Conservation (phyloP, 2,113 vertebrate genomes). For the Toxotes chatareus region DNA sequence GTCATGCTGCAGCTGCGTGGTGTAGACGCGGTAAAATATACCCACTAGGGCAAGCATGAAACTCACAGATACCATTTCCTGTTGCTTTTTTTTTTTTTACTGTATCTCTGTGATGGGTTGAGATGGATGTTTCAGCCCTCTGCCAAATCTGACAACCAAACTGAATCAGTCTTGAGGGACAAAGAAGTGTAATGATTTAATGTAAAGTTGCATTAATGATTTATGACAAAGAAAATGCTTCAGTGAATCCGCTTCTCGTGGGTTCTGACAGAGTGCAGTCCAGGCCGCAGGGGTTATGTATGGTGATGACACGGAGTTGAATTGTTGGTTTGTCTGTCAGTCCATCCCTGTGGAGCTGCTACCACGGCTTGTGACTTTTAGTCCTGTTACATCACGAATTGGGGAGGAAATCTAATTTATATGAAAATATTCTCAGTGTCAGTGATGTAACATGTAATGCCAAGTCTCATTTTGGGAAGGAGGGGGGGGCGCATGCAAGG, state of each 20-base stretch:
- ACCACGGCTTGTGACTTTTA: neutral
- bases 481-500: neutral
- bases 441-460: slow-evolving; percentile 17
- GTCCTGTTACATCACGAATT: slow-evolving; percentile 6
- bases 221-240: too few relatives aligned
- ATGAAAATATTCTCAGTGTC: slow-evolving; percentile 16
- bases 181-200: too few relatives aligned
- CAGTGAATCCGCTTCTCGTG: too few relatives aligned
- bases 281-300: neutral
- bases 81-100: too few relatives aligned
- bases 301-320: neutral
- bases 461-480: neutral
- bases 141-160: too few relatives aligned
- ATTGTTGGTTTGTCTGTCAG: neutral
- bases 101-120: too few relatives aligned
- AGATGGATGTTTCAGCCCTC: too few relatives aligned
- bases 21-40: too few relatives aligned
- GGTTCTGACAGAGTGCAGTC: neutral
- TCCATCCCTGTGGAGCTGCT: neutral
- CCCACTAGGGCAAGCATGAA: neutral
- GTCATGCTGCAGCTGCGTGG: neutral
- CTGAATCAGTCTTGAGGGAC: too few relatives aligned
- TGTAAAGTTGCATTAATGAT: too few relatives aligned
- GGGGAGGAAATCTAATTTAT: neutral
- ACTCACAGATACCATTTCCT: too few relatives aligned